A percentile compares a stretch with the other conserved stretches of the same genome.
These are phyloP conservation scores for Rhynchomys soricoides DNA, from an alignment of 2,113 vertebrate species.

Conservation along the genomic window DNA sequence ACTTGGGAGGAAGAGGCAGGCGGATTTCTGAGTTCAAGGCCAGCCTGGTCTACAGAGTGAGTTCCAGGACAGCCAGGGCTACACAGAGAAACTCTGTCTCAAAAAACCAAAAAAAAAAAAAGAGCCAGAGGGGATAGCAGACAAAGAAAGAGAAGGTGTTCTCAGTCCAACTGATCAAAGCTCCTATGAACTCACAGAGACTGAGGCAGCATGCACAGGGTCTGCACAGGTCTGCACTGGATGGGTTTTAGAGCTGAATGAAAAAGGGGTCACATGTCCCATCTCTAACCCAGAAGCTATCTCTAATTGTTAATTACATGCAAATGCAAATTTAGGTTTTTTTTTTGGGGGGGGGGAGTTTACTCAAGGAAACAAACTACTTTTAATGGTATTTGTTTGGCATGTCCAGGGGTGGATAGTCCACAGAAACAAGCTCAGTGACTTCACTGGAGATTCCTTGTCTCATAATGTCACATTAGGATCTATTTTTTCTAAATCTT, in stretches of 20 bases:
- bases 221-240: background rate
- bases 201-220: background rate
- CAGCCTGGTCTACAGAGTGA: too few species aligned
- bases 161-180: background rate
- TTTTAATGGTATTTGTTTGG: background rate
- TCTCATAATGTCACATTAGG: background rate
- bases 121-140: background rate
- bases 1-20: too few species aligned
- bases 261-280: background rate
- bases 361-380: background rate
- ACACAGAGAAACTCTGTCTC: too few species aligned
- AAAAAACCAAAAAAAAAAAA: too few species aligned
- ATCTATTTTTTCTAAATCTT: too few species aligned
- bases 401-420: background rate
- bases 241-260: background rate
- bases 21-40: too few species aligned
- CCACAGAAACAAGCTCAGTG: background rate
- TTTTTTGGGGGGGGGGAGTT: background rate
- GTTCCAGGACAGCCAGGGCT: too few species aligned
- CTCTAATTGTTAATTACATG: background rate
- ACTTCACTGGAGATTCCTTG: background rate
- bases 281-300: background rate
- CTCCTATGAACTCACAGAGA: background rate
- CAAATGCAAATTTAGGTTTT: background rate
- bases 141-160: background rate